Percentiles rank a stretch among this genome's conserved stretches.
phyloP scores from a whole-genome alignment of 1,140 invertebrate species.

The Hydropsyche tenuis region DNA sequence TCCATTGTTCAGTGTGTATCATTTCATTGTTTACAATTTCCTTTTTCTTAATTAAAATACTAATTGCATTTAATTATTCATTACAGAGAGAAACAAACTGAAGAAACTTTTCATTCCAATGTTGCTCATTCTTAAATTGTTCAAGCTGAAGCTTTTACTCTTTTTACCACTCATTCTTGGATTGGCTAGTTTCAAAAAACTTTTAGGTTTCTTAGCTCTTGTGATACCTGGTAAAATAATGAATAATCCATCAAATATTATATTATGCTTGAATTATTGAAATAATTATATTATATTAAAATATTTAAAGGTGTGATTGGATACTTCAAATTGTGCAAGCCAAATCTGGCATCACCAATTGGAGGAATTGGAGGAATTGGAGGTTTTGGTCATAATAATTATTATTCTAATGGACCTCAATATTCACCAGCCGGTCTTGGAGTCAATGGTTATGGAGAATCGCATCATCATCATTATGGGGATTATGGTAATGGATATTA shows the following conservation, averaged over 20 bases:
- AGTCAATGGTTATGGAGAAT: slow-evolving; percentile 61
- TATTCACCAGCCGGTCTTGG: slow-evolving; percentile 70
- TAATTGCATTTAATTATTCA: slow-evolving; percentile 19
- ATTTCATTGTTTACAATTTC: not conserved
- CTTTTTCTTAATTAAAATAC: not conserved
- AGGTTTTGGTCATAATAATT: slow-evolving; percentile 58
- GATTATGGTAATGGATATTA: slow-evolving; percentile 52
- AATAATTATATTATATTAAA: too few species aligned
- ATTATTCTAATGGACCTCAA: slow-evolving; percentile 62
- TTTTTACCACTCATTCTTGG: slow-evolving; percentile 82
- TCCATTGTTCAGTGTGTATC: slow-evolving; percentile 77
- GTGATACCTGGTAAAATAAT: slow-evolving; percentile 67
- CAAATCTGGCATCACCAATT: slow-evolving; percentile 62
- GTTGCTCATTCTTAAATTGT: slow-evolving; percentile 79
- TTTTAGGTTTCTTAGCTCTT: slow-evolving; percentile 78
- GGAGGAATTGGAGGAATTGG: slow-evolving; percentile 62
- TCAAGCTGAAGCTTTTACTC: slow-evolving; percentile 81
- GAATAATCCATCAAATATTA: not conserved
- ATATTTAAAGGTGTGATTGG: slow-evolving; percentile 68
- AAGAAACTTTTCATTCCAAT: slow-evolving; percentile 84
- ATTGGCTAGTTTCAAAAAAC: slow-evolving; percentile 82
- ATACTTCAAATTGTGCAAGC: slow-evolving; percentile 80
- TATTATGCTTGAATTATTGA: too few species aligned
- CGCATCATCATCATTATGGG: slow-evolving; percentile 53
- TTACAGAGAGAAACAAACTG: slow-evolving; percentile 75